Conservation (phyloP, 1,140 invertebrate genomes). For the Plodia interpunctella region DNA sequence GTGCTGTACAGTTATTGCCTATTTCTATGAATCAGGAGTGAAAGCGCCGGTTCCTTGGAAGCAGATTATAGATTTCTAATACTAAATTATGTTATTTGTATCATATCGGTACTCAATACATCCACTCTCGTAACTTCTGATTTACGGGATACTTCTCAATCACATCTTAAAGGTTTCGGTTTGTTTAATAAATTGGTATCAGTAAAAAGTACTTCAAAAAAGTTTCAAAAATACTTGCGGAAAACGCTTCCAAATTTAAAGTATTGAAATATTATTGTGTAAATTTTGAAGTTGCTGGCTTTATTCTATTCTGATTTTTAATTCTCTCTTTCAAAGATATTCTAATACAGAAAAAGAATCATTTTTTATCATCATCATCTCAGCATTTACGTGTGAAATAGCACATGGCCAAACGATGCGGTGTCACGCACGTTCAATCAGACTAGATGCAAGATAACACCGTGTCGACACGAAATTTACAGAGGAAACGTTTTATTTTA, state of each 20-base stretch:
- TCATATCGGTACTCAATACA: not conserved
- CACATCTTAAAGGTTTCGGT: too few species aligned
- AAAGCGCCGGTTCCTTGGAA: not conserved
- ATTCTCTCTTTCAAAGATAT: too few species aligned
- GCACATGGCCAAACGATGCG: slow-evolving; percentile 9
- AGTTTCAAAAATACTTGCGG: too few species aligned
- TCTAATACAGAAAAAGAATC: not conserved
- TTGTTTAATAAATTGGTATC: too few species aligned
- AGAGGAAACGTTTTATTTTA: not conserved
- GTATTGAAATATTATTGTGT: too few species aligned
- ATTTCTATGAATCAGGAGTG: slow-evolving; percentile 1
- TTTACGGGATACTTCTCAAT: not conserved
- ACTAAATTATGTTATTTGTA: slow-evolving; percentile 4
- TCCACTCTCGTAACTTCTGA: not conserved
- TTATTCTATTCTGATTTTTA: too few species aligned
- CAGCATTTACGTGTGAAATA: slow-evolving; percentile 11
- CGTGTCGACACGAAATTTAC: slow-evolving; percentile 1
- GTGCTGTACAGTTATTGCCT: not conserved
- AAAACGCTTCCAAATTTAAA: too few species aligned
- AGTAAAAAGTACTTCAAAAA: too few species aligned
- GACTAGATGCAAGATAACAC: slow-evolving; percentile 7
- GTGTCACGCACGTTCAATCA: slow-evolving; percentile 1
- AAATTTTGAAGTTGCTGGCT: too few species aligned
- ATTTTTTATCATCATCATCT: not conserved
- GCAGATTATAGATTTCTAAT: slow-evolving; percentile 4